A percentile compares a stretch with the other conserved stretches of the same genome.
Conservation (phyloP, 2,797 vertebrate species). For the Epinephelus malabaricus region DNA sequence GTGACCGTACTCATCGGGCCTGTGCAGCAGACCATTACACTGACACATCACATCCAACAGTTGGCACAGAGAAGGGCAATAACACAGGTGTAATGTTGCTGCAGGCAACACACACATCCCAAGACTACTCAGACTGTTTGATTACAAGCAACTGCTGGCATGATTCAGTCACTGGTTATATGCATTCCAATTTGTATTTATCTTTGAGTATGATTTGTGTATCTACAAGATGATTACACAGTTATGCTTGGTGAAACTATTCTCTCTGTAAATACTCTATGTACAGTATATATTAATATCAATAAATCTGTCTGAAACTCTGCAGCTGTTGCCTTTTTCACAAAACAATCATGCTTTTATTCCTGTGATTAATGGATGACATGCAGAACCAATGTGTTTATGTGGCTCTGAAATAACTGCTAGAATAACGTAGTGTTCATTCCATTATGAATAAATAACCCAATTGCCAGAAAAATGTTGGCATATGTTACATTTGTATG, state of each 20-base stretch:
- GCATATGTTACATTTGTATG: no score
- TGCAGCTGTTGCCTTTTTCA: neutral
- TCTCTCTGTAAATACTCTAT: conserved; percentile 37
- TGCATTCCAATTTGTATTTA: conserved; percentile 14
- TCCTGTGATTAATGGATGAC: neutral
- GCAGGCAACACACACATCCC: neutral
- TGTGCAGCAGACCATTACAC: conserved; percentile 6
- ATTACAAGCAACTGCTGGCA: neutral
- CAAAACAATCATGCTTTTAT: neutral
- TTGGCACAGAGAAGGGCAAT: conserved; percentile 22
- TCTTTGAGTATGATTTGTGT: conserved; percentile 8
- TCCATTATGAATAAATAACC: neutral
- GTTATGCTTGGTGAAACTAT: conserved; percentile 15
- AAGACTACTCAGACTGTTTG: neutral
- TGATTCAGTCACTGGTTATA: neutral
- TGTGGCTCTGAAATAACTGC: conserved; percentile 3
- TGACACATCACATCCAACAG: conserved; percentile 19
- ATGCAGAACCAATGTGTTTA: neutral
- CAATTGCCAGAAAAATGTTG: no score
- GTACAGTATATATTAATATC: conserved; percentile 33
- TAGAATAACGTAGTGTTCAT: no score
- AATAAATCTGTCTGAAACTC: conserved; percentile 54
- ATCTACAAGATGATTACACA: conserved; percentile 3
- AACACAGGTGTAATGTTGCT: neutral
- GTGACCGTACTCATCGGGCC: neutral